Evolutionary conservation across 2,888 invertebrate species (phyloP), one percentile per base, ranked within the genome.

Genomic region (Leptinotarsa rubiginosa): DNA sequence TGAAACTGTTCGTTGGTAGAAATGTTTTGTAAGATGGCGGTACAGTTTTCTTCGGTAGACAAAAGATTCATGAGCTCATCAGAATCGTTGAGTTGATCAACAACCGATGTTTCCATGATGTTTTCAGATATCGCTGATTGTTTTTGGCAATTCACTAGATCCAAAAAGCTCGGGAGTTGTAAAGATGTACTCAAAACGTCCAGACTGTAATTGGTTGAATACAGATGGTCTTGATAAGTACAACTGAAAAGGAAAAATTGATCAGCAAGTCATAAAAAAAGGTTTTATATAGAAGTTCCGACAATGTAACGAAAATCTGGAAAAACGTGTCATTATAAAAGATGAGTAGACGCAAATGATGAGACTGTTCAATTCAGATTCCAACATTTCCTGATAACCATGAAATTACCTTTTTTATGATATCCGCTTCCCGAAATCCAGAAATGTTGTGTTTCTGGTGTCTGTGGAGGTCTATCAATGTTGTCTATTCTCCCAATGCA

Each of bases 31-130:
- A 87, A 78, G 50, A 87, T 85, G 18, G 84, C 86, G 1, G 85
- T 82, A 72, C 87, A 87, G 70, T 86, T 86, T 62, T 86, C 86
- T 81, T 87, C 87, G 2, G 83, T 83, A 5, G 85, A 84, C 67
- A 87, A 74, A 25, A 87, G 81, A 77, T 87, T 86, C 25, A 87
- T 79, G 12, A 87, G 77, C 68, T 87, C 87, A 73, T 87, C 87
- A 0, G 87, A 82, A 62, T 85, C 86, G 78, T 85, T 86, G 52
- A 87, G 78, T 50, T 87, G 85, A 76, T 84, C 85, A 0, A 86
- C 85, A 3, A 84, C 83, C 10, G 81, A 79, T 67, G 78, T 81
- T 22, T 83, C 85, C 18, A 85, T 75, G 12, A 86, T 81, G 71
- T 80, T 82, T 47, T 83, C 82, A 5, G 82, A 75, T 5, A 81